Percentiles rank a stretch among this genome's conserved stretches.
Conservation (phyloP, 2,797 vertebrate genomes). For the Agapornis canus region DNA sequence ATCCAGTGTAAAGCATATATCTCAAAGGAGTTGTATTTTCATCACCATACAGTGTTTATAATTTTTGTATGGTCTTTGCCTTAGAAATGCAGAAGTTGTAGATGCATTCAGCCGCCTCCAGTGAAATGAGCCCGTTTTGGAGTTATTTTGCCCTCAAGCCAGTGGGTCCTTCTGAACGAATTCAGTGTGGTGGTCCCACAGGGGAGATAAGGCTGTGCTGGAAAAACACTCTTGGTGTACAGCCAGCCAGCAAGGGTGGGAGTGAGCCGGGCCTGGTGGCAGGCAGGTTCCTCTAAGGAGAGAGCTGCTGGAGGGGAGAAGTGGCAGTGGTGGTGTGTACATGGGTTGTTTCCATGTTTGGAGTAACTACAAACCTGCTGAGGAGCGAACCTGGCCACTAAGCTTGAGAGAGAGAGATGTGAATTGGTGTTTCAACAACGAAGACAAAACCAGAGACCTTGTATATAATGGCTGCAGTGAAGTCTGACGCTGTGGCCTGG, state of each 20-base stretch:
- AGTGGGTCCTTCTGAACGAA: background rate
- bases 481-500: background rate
- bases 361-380: background rate
- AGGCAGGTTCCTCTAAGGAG: background rate
- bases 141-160: background rate
- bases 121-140: background rate
- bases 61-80: constrained; percentile 65
- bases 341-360: background rate
- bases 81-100: constrained; percentile 56
- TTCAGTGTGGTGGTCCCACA: background rate
- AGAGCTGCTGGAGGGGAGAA: background rate
- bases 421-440: constrained; percentile 23
- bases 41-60: constrained; percentile 58
- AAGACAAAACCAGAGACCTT: background rate
- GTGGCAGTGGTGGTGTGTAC: background rate
- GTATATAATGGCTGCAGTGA: constrained; percentile 42
- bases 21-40: constrained; percentile 67
- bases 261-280: background rate
- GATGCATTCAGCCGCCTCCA: background rate
- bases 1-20: constrained; percentile 70
- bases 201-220: background rate
- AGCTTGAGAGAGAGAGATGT: background rate
- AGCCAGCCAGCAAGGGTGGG: background rate
- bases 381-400: background rate
- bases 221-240: background rate